Percentiles rank a stretch among this genome's conserved stretches.
Evolutionary conservation across 37 sponge, comb jelly and placozoan genomes (phyloP).

Genomic region (Aplysina aerophoba): DNA sequence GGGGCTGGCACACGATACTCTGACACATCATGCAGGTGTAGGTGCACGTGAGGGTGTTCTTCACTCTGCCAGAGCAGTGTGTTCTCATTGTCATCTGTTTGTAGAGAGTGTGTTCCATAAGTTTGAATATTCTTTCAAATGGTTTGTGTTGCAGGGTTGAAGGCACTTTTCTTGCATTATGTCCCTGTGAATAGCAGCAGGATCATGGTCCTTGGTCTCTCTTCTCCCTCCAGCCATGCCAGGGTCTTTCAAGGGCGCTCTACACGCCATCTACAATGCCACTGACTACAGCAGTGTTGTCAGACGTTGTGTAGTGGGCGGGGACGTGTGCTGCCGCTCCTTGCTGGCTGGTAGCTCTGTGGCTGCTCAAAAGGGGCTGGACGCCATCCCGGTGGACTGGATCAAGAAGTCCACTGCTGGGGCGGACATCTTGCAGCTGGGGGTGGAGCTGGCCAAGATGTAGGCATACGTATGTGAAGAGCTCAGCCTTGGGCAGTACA

Average conservation of each 20-base stretch:
- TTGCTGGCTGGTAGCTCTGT: slow-evolving; percentile 48
- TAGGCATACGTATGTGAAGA: too few species aligned
- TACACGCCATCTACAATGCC: slow-evolving; percentile 45
- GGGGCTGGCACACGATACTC: too few species aligned
- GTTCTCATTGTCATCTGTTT: too few species aligned
- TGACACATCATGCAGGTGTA: too few species aligned
- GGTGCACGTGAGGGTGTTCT: too few species aligned
- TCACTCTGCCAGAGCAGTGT: too few species aligned
- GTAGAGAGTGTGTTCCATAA: too few species aligned
- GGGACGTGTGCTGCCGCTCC: slow-evolving; percentile 65
- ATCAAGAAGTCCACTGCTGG: slow-evolving; percentile 39
- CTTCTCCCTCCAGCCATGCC: slow-evolving; percentile 42
- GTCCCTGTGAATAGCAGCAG: not conserved
- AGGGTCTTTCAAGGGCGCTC: slow-evolving; percentile 52
- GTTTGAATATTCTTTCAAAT: too few species aligned
- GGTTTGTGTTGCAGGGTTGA: not conserved
- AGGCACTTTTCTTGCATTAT: not conserved
- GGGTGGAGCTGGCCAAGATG: not conserved
- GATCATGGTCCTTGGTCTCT: not conserved
- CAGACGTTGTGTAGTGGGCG: slow-evolving; percentile 52
- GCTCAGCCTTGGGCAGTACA: too few species aligned
- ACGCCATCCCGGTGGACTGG: slow-evolving; percentile 59
- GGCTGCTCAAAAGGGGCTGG: slow-evolving; percentile 52
- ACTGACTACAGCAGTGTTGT: slow-evolving; percentile 33
- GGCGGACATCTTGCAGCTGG: slow-evolving; percentile 31